Base-by-base conservation (phyloP, 2,888 invertebrate species). In the Nysson spinosus region DNA sequence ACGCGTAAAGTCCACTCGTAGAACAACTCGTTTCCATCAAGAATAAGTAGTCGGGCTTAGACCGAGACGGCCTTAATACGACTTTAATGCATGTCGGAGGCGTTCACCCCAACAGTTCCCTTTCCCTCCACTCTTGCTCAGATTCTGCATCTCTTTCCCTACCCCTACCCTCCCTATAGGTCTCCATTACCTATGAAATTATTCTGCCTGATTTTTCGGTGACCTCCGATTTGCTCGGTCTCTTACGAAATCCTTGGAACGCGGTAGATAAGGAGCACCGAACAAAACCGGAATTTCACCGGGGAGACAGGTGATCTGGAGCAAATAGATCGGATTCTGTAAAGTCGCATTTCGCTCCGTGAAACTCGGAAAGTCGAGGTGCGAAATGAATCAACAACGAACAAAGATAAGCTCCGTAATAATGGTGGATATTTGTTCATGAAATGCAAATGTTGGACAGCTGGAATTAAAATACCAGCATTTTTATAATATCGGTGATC, bases 31-130 rank as follows among this genome's bases (percentile, higher is more conserved):
- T 69, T 73, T 61, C 51, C 55, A 51, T 28, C 49, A 58, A 35
- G 69, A 60, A 69, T 50, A 58, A 63, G 44, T 34, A 52, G 49
- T 46, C 46, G 44, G 30, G 65, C 65, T 70, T 70, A 70, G 60
- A 70, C 56, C 47, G 61, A 34, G 60, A 55, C 74, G 77, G 70
- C 77, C 77, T 78, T 78, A 78, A 78, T 78, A 74, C 69, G 77
- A 78, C 69, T 78, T 78, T 78, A 78, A 78, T 78, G 70, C 69
- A 49, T 32, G 62, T 64, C 55, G 56, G 46, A 69, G 69, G 63
- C 67, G 66, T 71, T 71, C 67, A 74, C 70, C 71, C 63, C 64
- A 46, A 42, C 4, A 19, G 26, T 7, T 9, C 20, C 39, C 40
- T 6, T 32, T 44, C 34, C 28, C 24, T 26, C 17, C 26, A 1